phyloP scores from a whole-genome alignment of 2,113 vertebrate species.

The Cochlearius cochlearius region DNA sequence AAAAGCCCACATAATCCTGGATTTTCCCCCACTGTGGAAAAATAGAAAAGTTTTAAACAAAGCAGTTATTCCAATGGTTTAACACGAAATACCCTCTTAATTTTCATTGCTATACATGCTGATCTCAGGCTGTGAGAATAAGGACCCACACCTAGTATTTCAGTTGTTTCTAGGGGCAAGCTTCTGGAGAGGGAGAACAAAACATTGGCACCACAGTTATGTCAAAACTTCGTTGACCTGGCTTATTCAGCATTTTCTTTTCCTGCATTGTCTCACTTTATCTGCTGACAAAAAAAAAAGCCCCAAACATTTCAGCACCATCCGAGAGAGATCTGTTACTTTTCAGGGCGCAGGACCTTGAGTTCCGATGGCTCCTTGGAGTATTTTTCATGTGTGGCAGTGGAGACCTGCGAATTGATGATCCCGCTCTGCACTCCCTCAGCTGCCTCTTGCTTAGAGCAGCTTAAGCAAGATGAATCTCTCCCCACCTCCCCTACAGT shows the following conservation, averaged over 20 bases:
- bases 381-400: background rate
- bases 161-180: background rate
- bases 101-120: background rate
- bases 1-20: background rate
- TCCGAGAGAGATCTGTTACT: background rate
- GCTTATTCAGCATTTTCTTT: slow-evolving; percentile 16
- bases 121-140: background rate
- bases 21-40: background rate
- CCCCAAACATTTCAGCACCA: background rate
- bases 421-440: background rate
- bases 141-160: background rate
- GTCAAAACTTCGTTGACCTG: background rate
- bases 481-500: background rate
- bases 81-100: background rate
- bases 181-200: background rate
- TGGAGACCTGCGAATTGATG: background rate
- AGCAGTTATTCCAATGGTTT: background rate
- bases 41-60: background rate
- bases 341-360: background rate
- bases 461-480: background rate
- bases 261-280: background rate
- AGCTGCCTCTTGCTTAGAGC: background rate
- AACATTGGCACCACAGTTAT: background rate
- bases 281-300: background rate
- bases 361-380: background rate